These are phyloP conservation scores for Tenodera sinensis DNA, from an alignment of 2,888 invertebrate species.

Conservation along the genomic window DNA sequence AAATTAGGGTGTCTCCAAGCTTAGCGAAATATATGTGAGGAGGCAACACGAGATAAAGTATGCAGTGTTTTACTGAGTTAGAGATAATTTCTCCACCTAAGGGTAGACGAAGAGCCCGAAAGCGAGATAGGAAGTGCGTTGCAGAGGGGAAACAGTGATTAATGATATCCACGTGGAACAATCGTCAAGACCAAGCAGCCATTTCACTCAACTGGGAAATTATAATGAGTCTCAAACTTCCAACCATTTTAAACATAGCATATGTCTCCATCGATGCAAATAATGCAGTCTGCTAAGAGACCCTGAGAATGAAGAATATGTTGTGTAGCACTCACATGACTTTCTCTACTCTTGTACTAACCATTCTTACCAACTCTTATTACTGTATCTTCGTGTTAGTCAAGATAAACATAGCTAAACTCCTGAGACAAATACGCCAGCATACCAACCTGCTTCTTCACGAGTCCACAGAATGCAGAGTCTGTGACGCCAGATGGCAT, in stretches of 20 bases:
- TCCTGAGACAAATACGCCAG: too few relatives aligned
- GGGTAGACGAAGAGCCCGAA: not conserved
- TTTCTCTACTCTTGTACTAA: too few relatives aligned
- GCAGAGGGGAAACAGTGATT: not conserved
- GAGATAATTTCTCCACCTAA: not conserved
- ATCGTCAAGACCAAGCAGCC: not conserved
- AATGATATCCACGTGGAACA: not conserved
- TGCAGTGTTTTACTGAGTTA: not conserved
- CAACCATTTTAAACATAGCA: not conserved
- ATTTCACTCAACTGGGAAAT: not conserved
- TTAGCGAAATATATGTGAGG: not conserved
- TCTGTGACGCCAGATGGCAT: too few relatives aligned
- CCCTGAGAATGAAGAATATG: too few relatives aligned
- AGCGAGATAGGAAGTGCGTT: not conserved
- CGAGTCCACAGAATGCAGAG: too few relatives aligned
- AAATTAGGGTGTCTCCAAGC: not conserved
- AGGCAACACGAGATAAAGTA: not conserved
- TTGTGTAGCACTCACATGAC: too few relatives aligned
- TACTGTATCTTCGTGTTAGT: too few relatives aligned
- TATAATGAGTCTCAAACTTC: not conserved
- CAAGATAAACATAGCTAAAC: too few relatives aligned
- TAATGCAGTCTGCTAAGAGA: too few relatives aligned
- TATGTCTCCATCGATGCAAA: not conserved
- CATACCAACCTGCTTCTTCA: too few relatives aligned
- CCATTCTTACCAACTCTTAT: too few relatives aligned